Evolutionary conservation across 1,140 invertebrate species (phyloP), one percentile per base, ranked within the genome.

Genomic region (Polypedilum pembai): DNA sequence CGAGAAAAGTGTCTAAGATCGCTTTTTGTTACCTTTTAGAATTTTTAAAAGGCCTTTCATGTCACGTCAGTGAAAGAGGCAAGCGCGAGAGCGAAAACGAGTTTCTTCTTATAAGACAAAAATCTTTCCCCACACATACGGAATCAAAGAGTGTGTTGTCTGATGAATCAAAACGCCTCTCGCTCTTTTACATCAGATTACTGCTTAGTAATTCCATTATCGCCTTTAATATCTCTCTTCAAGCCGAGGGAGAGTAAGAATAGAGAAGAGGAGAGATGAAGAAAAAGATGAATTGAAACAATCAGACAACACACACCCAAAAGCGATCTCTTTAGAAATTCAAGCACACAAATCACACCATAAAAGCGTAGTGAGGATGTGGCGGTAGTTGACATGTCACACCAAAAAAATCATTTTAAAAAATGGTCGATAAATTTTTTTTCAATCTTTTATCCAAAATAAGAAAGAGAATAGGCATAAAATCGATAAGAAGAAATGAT

Each of bases 1-100:
- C 45, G 45, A 56, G 45, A 56, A n/a, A 56, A 56, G 45, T 56
- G 45, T 56, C 45, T 56, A 56, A 56, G 45, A 56, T 56, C 45
- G 45, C 45, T 56, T 56, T 56, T 56, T n/a, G 45, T 56, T 56
- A 56, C 45, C 45, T 56, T 56, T 56, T n/a, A 56, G 45, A 56
- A 56, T 56, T n/a, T 56, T 56, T 15, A 56, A 56, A 56, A 56
- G 45, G 45, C 45, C 45, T 56, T 56, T 56, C 45, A 56, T 56
- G 45, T 56, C 45, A 56, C 3, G 45, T 33, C 24, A 33, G 24
- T 33, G 24, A 33, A 33, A 33, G 24, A 33, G 24, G 24, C 24
- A 33, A 33, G 24, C 24, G 24, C 24, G n/a, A 56, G 12, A 56
- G 4, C 12, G 41, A 56, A 56, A 56, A 56, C 45, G 45, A 56